A percentile compares a stretch with the other conserved stretches of the same genome.
Conservation (phyloP, 2,113 vertebrate species). For the Zosterops pallidus region DNA sequence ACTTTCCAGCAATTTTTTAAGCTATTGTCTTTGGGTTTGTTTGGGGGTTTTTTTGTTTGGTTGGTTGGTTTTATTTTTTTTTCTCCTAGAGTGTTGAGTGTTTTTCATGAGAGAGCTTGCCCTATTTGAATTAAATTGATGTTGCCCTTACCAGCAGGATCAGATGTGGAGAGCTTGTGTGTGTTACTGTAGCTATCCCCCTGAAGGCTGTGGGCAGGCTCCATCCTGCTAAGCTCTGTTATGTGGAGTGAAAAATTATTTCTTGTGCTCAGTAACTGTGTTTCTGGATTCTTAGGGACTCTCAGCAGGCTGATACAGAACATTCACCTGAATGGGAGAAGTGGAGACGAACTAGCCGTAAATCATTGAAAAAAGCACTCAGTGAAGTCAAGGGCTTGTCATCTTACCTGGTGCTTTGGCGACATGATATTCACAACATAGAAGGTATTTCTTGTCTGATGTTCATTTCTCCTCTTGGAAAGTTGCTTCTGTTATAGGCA, state of each 20-base stretch:
- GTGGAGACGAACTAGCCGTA: conserved; percentile 73
- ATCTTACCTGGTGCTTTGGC: conserved; percentile 85
- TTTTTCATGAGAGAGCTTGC: neutral
- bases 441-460: conserved; percentile 67
- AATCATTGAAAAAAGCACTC: conserved; percentile 74
- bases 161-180: neutral
- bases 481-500: neutral
- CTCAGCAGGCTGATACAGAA: conserved; percentile 48
- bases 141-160: neutral
- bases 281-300: conserved; percentile 54
- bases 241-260: neutral
- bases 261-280: neutral
- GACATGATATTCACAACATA: conserved; percentile 80
- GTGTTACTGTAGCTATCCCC: neutral
- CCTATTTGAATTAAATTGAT: neutral
- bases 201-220: neutral
- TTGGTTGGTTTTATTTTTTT: neutral
- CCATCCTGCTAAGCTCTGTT: neutral
- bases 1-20: neutral
- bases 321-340: conserved; percentile 74
- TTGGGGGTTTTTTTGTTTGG: neutral
- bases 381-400: conserved; percentile 68
- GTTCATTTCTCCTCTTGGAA: neutral
- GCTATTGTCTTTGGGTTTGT: neutral
- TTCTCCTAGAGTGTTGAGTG: neutral